phyloP scores from a whole-genome alignment of 92 coral and sea anemone species.

The Galaxea fascicularis region DNA sequence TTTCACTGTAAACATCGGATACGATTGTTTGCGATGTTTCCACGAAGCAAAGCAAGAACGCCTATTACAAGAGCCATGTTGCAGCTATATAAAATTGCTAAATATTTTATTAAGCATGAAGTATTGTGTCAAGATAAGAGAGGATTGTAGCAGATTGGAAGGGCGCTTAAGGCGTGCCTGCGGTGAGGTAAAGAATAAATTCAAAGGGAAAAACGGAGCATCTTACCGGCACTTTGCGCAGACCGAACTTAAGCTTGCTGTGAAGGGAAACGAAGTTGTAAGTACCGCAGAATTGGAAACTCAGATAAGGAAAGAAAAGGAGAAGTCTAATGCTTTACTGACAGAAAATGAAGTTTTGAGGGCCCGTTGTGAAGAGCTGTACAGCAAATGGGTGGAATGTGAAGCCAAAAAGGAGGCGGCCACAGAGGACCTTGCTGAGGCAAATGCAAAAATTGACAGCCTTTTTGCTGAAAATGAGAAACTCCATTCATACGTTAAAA shows the following conservation, averaged over 20 bases:
- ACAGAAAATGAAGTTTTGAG: conserved; percentile 8
- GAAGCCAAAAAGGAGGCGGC: conserved; percentile 6
- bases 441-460: conserved; percentile 22
- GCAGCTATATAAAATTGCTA: background rate
- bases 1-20: background rate
- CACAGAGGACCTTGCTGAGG: conserved; percentile 17
- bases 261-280: conserved; percentile 5
- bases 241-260: background rate
- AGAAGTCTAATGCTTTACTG: background rate
- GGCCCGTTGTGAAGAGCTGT: conserved; percentile 30
- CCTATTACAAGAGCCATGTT: background rate
- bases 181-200: conserved; percentile 7
- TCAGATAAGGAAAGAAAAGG: background rate
- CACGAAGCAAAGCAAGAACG: conserved; percentile 7
- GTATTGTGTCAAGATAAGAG: background rate
- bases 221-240: conserved; percentile 9
- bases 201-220: conserved; percentile 4
- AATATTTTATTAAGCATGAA: background rate
- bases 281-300: too few species aligned
- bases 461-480: conserved; percentile 37
- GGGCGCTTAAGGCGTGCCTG: conserved; percentile 18
- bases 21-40: background rate
- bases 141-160: conserved; percentile 1
- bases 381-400: conserved; percentile 22
- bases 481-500: conserved; percentile 33